Evolutionary conservation across 2,113 vertebrate genomes (phyloP).

Genomic region (Notarius quadriscutis): DNA sequence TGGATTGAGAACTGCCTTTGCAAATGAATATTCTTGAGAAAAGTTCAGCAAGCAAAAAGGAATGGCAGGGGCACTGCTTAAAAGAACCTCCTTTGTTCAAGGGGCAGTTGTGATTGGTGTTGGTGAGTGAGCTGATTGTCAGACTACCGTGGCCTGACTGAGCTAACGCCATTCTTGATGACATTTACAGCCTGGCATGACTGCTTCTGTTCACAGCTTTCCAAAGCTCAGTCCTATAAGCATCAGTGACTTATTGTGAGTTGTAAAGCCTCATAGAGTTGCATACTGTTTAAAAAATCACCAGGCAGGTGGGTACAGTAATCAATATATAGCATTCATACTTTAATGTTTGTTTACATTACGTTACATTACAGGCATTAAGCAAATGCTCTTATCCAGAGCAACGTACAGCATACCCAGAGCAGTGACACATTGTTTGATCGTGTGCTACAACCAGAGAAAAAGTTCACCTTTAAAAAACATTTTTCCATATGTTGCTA

Average conservation of each 20-base stretch:
- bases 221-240: neutral
- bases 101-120: too few species aligned
- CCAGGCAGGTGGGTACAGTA: neutral
- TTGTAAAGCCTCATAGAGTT: neutral
- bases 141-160: too few species aligned
- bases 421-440: neutral
- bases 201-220: neutral
- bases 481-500: neutral
- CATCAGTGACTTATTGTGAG: neutral
- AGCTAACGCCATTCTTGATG: neutral
- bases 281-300: neutral
- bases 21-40: too few species aligned
- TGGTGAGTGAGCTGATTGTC: too few species aligned
- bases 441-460: neutral
- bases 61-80: too few species aligned
- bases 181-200: conserved; percentile 2
- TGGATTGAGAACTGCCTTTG: too few species aligned
- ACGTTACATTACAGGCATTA: too few species aligned
- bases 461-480: neutral
- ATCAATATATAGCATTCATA: neutral
- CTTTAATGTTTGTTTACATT: neutral
- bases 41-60: too few species aligned
- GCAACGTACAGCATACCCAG: too few species aligned
- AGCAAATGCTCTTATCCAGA: too few species aligned
- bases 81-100: too few species aligned